Base-by-base conservation (phyloP, 2,888 invertebrate genomes). In the Orthosia gracilis region DNA sequence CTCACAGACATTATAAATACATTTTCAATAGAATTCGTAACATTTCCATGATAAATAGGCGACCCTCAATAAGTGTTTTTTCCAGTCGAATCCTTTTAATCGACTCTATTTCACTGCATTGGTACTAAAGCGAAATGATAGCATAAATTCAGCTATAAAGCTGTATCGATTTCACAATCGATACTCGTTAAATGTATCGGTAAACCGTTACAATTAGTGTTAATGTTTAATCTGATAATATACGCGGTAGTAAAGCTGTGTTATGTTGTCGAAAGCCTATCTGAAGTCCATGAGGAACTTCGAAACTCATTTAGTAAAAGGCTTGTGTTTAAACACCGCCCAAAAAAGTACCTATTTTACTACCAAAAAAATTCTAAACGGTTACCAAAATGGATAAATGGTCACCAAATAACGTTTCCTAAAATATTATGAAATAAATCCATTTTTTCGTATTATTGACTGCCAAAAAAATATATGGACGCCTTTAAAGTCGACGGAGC, bases 141-240 rank as follows among this genome's bases (percentile, higher is more conserved):
- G 54, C 54, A 57, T n/a, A 55, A 63, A 77, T 77, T 50, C 57
- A 62, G 49, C 26, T 23, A 52, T 69, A 82, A 69, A 73, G 54
- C 66, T 21, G 50, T 59, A 82, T 82, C 73, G 73, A 69, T 69
- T 69, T 62, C 15, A 55, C 15, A 54, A 72, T 77, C 57, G 68
- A 55, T 61, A 77, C 49, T 72, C 80, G 57, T 69, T 73, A 63
- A 69, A 78, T 11, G 62, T 78, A 82, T 82, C 58, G 66, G 62
- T 18, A 67, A 77, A 69, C 62, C 40, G 47, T 82, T 55, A 69
- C 65, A 82, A 81, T 80, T 82, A 80, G 62, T 63, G 54, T 55
- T 58, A 69, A 78, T 66, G 52, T 69, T 63, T n/a, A 52, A 73
- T 59, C n/a, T 17, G 77, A 58, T 78, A 40, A 78, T 69, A 63